Evolutionary conservation across 1,140 invertebrate genomes (phyloP).

Genomic region (Antheraea mylitta): DNA sequence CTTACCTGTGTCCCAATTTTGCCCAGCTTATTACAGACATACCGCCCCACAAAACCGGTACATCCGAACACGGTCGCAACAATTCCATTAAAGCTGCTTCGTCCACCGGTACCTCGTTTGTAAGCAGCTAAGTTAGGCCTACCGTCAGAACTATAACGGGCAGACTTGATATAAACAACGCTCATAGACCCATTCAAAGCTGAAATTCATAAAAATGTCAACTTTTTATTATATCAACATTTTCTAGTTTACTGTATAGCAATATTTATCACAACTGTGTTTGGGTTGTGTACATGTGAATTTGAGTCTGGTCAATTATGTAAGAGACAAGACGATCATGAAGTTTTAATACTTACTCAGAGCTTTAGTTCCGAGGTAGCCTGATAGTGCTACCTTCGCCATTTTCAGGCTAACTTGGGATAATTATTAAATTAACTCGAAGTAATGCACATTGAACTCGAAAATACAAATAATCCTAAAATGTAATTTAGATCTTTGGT

Average conservation of each 20-base stretch:
- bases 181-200: conserved; percentile 60
- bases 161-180: conserved; percentile 64
- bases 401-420: conserved; percentile 49
- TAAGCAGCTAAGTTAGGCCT: conserved; percentile 63
- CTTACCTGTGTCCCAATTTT: conserved; percentile 90
- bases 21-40: conserved; percentile 93
- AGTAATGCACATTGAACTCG: neutral
- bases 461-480: neutral
- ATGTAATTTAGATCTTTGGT: neutral
- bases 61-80: conserved; percentile 98
- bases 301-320: conserved; percentile 35
- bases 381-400: conserved; percentile 60
- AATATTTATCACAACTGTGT: neutral
- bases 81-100: conserved; percentile 97
- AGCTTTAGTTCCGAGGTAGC: conserved; percentile 58
- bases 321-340: conserved; percentile 35
- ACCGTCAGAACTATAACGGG: conserved; percentile 57
- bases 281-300: neutral
- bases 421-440: neutral
- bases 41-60: conserved; percentile 91
- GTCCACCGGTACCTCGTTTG: conserved; percentile 94
- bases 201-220: conserved; percentile 30
- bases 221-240: neutral
- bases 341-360: conserved; percentile 34
- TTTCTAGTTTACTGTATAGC: neutral